Conservation (phyloP, 2,113 vertebrate species). For the Actenoides hombroni region DNA sequence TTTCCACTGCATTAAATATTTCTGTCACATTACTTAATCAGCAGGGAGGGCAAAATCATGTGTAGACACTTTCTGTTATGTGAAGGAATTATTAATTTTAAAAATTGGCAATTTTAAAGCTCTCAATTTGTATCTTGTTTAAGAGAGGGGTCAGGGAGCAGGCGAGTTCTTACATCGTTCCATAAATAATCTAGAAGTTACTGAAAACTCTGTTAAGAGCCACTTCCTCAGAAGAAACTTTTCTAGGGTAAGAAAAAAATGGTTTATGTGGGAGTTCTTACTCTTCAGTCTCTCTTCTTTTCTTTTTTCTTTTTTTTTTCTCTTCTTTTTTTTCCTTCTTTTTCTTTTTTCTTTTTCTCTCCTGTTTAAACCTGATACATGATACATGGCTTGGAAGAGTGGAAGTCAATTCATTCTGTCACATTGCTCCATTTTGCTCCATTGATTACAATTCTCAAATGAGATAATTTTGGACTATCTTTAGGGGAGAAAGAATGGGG, state of each 20-base stretch:
- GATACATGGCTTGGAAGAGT: conserved; percentile 30
- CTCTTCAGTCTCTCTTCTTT: not conserved
- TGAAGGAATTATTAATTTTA: not conserved
- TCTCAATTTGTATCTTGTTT: not conserved
- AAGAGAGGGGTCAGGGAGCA: not conserved
- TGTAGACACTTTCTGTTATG: not conserved
- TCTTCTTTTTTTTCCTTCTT: too few species aligned
- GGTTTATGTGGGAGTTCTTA: conserved; percentile 36
- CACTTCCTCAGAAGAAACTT: conserved; percentile 22
- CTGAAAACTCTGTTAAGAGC: conserved; percentile 19
- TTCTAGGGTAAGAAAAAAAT: not conserved
- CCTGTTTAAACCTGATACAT: not conserved
- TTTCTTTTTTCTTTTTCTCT: too few species aligned
- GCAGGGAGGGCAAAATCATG: not conserved
- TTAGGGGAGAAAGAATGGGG: not conserved
- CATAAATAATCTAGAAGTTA: conserved; percentile 11
- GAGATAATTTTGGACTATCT: conserved; percentile 28
- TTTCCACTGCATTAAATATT: conserved; percentile 14
- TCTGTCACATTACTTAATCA: conserved; percentile 15
- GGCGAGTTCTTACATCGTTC: not conserved
- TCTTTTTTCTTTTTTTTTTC: too few species aligned
- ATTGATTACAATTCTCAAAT: conserved; percentile 49
- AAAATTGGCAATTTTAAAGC: not conserved
- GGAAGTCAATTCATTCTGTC: not conserved
- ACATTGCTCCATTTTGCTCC: conserved; percentile 8